Conservation (phyloP, 2,113 vertebrate species). For the Alethe castanea region DNA sequence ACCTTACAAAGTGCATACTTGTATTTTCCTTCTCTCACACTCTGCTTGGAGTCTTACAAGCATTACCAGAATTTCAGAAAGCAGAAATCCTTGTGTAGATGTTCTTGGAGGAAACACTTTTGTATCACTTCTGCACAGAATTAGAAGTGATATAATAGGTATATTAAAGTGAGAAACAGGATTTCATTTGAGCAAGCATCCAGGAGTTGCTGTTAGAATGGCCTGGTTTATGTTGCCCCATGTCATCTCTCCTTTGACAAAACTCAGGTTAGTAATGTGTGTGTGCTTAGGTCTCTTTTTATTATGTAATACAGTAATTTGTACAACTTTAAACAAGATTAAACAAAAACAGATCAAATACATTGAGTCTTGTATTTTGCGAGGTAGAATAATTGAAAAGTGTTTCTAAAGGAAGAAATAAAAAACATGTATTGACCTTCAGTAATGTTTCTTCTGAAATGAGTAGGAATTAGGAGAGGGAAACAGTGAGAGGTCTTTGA, state of each 20-base stretch:
- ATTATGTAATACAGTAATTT: not conserved
- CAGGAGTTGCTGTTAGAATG: not conserved
- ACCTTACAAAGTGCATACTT: not conserved
- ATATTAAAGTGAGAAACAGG: not conserved
- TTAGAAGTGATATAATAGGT: not conserved
- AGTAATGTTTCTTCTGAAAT: not conserved
- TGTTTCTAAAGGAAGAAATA: not conserved
- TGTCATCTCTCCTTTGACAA: not conserved
- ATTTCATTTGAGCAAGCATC: not conserved
- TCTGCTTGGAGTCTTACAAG: not conserved
- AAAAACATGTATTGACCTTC: not conserved
- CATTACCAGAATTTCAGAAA: not conserved
- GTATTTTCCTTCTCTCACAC: not conserved
- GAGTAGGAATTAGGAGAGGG: not conserved
- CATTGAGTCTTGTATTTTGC: not conserved
- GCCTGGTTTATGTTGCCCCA: not conserved
- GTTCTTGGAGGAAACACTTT: not conserved
- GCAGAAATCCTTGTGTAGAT: not conserved
- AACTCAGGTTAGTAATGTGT: not conserved
- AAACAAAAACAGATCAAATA: not conserved
- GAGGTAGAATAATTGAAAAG: not conserved
- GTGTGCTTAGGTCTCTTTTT: not conserved
- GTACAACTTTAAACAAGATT: not conserved
- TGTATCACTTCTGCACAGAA: not conserved
- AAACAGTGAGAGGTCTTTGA: not conserved